These are phyloP conservation scores for Lobophora halterata DNA, from an alignment of 2,888 invertebrate species.

Conservation along the genomic window DNA sequence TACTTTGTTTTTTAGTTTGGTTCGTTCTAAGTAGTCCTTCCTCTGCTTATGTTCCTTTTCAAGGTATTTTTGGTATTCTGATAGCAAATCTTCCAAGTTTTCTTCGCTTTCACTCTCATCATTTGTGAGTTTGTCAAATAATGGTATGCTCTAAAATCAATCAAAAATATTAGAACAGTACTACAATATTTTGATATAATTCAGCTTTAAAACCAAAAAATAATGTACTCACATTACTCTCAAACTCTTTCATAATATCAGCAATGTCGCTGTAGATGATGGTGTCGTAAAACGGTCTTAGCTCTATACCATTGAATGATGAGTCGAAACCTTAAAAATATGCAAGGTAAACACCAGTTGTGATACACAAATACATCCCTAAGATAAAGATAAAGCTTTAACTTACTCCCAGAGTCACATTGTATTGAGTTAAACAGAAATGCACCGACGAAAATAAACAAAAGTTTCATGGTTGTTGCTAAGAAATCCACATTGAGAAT, in stretches of 20 bases:
- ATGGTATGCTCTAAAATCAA: slow-evolving; percentile 48
- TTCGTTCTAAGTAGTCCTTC: slow-evolving; percentile 52
- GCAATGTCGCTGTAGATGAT: slow-evolving; percentile 68
- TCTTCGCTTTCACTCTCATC: slow-evolving; percentile 65
- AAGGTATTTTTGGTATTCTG: slow-evolving; percentile 67
- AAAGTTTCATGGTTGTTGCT: slow-evolving; percentile 23
- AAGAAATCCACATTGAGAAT: slow-evolving; percentile 22
- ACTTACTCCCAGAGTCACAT: slow-evolving; percentile 61
- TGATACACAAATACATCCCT: too few relatives aligned
- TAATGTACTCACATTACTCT: slow-evolving; percentile 54
- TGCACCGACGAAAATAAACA: slow-evolving; percentile 19
- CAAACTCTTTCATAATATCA: slow-evolving; percentile 65
- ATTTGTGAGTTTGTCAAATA: slow-evolving; percentile 40
- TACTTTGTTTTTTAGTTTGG: slow-evolving; percentile 64
- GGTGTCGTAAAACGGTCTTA: slow-evolving; percentile 61
- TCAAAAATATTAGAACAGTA: not conserved
- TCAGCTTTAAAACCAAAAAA: too few relatives aligned
- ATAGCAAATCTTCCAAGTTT: slow-evolving; percentile 59
- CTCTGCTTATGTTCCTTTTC: slow-evolving; percentile 67
- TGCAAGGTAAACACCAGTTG: too few relatives aligned
- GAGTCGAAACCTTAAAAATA: slow-evolving; percentile 22
- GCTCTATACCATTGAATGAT: slow-evolving; percentile 48
- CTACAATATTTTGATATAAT: not conserved
- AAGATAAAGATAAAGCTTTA: too few relatives aligned
- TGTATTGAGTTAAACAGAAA: slow-evolving; percentile 35